These are phyloP conservation scores for Microchirus variegatus DNA, from an alignment of 2,797 vertebrate genomes.

Conservation along the genomic window DNA sequence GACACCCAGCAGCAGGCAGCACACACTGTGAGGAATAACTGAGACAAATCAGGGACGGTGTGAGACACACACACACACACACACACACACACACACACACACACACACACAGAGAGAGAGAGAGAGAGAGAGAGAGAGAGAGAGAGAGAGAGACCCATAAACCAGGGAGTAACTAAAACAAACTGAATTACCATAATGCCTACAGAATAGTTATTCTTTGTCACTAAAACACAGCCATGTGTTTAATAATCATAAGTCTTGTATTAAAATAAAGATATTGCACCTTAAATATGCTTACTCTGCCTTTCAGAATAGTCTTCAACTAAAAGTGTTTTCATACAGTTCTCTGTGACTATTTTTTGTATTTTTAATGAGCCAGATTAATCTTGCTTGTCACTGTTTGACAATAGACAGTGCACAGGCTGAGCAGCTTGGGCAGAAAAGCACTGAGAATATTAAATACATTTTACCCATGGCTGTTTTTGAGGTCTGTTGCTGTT, in stretches of 20 bases:
- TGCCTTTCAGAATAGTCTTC: conserved; percentile 9
- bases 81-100: neutral
- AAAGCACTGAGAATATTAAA: conserved; percentile 73
- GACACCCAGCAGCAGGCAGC: neutral
- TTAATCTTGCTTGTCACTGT: conserved; percentile 67
- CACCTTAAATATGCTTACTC: conserved; percentile 9
- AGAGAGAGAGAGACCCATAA: neutral
- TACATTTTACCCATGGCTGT: conserved; percentile 48
- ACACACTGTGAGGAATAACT: neutral
- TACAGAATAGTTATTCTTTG: neutral
- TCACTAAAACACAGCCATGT: neutral
- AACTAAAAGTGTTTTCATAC: conserved; percentile 46
- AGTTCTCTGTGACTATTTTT: conserved; percentile 29
- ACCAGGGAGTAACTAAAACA: neutral
- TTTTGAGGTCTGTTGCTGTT: conserved; percentile 57
- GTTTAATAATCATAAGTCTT: neutral
- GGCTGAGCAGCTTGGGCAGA: conserved; percentile 50
- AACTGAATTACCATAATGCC: neutral
- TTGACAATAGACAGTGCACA: conserved; percentile 54
- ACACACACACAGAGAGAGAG: neutral
- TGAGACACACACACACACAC: neutral
- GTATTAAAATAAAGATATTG: conserved; percentile 26
- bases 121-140: too few relatives aligned
- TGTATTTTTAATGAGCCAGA: conserved; percentile 54
- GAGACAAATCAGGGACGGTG: neutral